Conservation (phyloP, 2,797 vertebrate species). For the Enteromius viviparus region DNA sequence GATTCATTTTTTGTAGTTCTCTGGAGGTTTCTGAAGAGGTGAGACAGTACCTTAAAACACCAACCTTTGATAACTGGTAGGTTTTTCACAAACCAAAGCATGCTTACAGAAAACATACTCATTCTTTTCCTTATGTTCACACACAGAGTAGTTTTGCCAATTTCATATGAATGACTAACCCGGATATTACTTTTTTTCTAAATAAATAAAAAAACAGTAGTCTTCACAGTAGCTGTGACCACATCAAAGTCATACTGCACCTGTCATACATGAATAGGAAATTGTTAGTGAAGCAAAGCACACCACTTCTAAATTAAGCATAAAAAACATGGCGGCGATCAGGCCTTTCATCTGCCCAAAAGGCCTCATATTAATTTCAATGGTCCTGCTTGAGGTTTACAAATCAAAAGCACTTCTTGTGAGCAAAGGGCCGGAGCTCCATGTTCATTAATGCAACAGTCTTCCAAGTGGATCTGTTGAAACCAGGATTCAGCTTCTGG, state of each 20-base stretch:
- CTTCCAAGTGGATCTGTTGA: conserved; percentile 40
- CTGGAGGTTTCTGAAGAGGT: conserved; percentile 81
- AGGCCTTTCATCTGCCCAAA: conserved; percentile 64
- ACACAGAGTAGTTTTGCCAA: background rate
- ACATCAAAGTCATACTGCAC: conserved; percentile 44
- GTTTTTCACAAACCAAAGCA: conserved; percentile 50
- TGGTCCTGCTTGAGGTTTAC: conserved; percentile 50
- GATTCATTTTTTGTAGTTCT: conserved; percentile 66
- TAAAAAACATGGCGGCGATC: conserved; percentile 61
- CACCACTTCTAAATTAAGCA: conserved; percentile 58
- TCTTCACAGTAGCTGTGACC: conserved; percentile 29
- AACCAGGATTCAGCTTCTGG: conserved; percentile 56
- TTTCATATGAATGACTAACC: background rate
- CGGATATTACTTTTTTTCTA: background rate
- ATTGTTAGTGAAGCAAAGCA: conserved; percentile 46
- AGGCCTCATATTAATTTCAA: conserved; percentile 78
- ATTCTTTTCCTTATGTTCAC: conserved; percentile 6
- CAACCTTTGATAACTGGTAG: conserved; percentile 84
- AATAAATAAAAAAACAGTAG: conserved; percentile 21
- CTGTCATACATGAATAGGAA: conserved; percentile 51
- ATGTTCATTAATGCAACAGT: conserved; percentile 43
- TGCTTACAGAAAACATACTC: conserved; percentile 13
- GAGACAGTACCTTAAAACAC: conserved; percentile 81
- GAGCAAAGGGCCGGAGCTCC: conserved; percentile 62
- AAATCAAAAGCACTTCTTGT: conserved; percentile 66